These are phyloP conservation scores for Aptenodytes forsteri DNA, from an alignment of 2,113 vertebrate species.

Conservation along the genomic window DNA sequence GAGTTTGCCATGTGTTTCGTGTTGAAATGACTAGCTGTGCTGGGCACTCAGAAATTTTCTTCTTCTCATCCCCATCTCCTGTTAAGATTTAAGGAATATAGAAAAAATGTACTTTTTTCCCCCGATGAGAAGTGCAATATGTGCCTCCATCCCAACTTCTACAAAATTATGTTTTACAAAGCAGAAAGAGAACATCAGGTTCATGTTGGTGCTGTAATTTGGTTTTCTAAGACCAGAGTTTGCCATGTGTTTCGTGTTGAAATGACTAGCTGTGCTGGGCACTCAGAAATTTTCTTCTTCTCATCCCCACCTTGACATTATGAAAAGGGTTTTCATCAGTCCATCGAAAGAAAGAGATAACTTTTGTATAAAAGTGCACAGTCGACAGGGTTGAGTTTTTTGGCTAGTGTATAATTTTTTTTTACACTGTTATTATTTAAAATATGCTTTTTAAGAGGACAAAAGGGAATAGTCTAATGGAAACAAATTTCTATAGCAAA, in stretches of 20 bases:
- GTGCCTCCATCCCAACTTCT: not conserved
- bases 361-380: slow-evolving; percentile 22
- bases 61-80: not conserved
- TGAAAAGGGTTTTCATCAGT: slow-evolving; percentile 42
- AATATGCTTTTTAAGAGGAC: slow-evolving; percentile 61
- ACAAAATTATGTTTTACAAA: not conserved
- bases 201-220: not conserved
- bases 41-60: slow-evolving; percentile 4
- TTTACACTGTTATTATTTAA: slow-evolving; percentile 68
- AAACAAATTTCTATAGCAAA: slow-evolving; percentile 62
- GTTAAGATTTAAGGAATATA: not conserved
- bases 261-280: slow-evolving; percentile 4
- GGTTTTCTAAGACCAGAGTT: not conserved
- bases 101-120: not conserved
- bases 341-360: slow-evolving; percentile 7
- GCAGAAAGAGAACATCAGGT: not conserved
- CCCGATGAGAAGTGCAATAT: not conserved
- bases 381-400: slow-evolving; percentile 3
- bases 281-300: not conserved
- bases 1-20: not conserved
- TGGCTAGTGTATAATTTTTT: slow-evolving; percentile 52
- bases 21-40: not conserved
- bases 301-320: slow-evolving; percentile 10
- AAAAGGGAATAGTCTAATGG: slow-evolving; percentile 67
- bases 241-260: not conserved